Base-by-base conservation (phyloP, 2,888 invertebrate genomes). In the Parnassius apollo region DNA sequence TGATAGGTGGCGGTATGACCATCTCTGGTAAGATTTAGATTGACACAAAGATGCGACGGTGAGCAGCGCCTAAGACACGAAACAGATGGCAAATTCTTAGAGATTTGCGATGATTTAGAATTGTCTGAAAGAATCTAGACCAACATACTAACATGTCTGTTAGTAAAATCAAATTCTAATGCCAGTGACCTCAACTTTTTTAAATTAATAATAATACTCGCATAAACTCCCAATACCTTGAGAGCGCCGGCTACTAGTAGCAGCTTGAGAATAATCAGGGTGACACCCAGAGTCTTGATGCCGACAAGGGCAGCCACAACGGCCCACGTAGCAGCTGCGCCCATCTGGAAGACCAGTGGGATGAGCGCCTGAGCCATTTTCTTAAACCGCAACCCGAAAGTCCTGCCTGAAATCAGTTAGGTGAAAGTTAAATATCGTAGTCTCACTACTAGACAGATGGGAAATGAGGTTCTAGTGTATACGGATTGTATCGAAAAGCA, bases 261-360 rank as follows among this genome's bases (percentile, higher is more conserved):
- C 18, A 92, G 57, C 71, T 92, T 91, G 11, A 92, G 68, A 35
- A 92, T 91, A 1, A 86, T 59, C 46, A 89, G 71, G 0, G 90
- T 71, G 2, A 92, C 83, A 0, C 79, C 69, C 1, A 92, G 70
- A 0, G 91, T 91, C 78, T 92, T 92, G 68, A 91, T 72, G 0
- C 91, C 90, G 0, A 92, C 83, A 1, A 92, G 69, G 1, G 91
- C 91, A 0, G 90, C 91, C 1, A 92, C 81, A 57, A 91, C 84
- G 0, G 91, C 90, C 88, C 91, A 91, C 0, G 92, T 90, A 57
- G 91, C 86, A 0, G 90, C 87, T 0, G 88, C 85, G 0, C 92
- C 92, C n/a, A 91, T 72, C 62, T 90, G 88, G 79, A 92, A 90
- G 10, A 81, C 79, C n/a, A 92, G 73, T 0, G 92, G 92, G 1